phyloP scores from a whole-genome alignment of 2,888 invertebrate genomes.

The Tachina lurida region DNA sequence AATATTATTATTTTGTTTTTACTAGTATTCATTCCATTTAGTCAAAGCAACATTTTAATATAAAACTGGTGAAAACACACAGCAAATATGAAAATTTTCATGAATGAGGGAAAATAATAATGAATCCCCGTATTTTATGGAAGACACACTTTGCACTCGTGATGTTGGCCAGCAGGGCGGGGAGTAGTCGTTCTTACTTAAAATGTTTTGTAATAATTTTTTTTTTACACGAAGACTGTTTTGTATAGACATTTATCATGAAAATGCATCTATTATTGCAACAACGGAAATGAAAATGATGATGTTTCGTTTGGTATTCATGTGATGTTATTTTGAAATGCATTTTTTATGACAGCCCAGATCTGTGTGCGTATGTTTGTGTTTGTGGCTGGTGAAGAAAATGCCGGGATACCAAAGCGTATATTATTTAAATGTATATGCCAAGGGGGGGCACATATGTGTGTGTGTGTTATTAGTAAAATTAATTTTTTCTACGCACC shows the following conservation, averaged over 20 bases:
- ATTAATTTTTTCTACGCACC: background rate
- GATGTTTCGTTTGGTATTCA: slow-evolving; percentile 67
- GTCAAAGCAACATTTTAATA: slow-evolving; percentile 9
- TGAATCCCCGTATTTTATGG: slow-evolving; percentile 31
- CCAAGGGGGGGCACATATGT: background rate
- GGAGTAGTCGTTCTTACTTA: slow-evolving; percentile 18
- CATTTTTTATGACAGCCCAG: background rate
- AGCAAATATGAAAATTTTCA: background rate
- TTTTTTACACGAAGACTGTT: slow-evolving; percentile 20
- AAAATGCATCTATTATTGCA: slow-evolving; percentile 31
- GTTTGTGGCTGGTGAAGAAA: background rate
- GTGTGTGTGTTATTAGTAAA: background rate
- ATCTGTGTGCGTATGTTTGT: slow-evolving; percentile 9
- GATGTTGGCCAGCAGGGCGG: background rate
- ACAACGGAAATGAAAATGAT: slow-evolving; percentile 46
- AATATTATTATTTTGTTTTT: background rate
- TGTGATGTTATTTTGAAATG: slow-evolving; percentile 47
- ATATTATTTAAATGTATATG: slow-evolving; percentile 37
- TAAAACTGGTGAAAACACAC: background rate
- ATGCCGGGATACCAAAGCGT: slow-evolving; percentile 39
- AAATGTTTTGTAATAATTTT: background rate
- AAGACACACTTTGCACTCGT: slow-evolving; percentile 33
- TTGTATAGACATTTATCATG: slow-evolving; percentile 37
- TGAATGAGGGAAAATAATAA: slow-evolving; percentile 15
- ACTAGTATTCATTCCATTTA: slow-evolving; percentile 3